Conservation (phyloP, 2,113 vertebrate genomes). For the Hippocampus mohnikei region DNA sequence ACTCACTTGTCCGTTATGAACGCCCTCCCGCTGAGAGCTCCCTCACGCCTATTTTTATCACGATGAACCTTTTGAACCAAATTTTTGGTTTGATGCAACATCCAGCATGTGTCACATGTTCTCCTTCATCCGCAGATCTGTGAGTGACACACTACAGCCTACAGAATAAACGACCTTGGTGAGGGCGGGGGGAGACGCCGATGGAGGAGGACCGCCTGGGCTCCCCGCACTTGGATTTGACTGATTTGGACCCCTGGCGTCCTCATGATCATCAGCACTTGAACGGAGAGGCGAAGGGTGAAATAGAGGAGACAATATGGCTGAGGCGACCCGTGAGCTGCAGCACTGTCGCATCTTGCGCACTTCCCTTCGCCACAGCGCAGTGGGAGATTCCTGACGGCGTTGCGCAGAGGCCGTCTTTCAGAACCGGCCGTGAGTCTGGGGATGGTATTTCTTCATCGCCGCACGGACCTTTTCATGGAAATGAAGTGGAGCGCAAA, state of each 20-base stretch:
- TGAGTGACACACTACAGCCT: conserved; percentile 7
- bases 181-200: conserved; percentile 15
- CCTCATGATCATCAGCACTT: conserved; percentile 25
- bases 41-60: conserved; percentile 5
- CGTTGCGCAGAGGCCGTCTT: conserved; percentile 16
- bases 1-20: conserved; percentile 18
- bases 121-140: conserved; percentile 31
- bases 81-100: background rate
- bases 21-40: background rate
- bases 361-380: conserved; percentile 60
- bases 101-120: background rate
- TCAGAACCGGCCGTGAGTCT: conserved; percentile 31
- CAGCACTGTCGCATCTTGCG: conserved; percentile 17
- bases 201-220: conserved; percentile 58
- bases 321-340: conserved; percentile 38
- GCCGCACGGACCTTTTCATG: conserved; percentile 14
- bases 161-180: conserved; percentile 14
- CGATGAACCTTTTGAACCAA: background rate
- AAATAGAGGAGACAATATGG: conserved; percentile 33
- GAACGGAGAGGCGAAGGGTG: conserved; percentile 38
- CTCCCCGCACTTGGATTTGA: conserved; percentile 28
- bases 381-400: conserved; percentile 64
- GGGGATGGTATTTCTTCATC: conserved; percentile 17
- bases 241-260: conserved; percentile 29
- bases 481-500: background rate